Percentiles rank a stretch among this genome's conserved stretches.
phyloP scores from a whole-genome alignment of 2,888 invertebrate genomes.

The Drosophila robusta region DNA sequence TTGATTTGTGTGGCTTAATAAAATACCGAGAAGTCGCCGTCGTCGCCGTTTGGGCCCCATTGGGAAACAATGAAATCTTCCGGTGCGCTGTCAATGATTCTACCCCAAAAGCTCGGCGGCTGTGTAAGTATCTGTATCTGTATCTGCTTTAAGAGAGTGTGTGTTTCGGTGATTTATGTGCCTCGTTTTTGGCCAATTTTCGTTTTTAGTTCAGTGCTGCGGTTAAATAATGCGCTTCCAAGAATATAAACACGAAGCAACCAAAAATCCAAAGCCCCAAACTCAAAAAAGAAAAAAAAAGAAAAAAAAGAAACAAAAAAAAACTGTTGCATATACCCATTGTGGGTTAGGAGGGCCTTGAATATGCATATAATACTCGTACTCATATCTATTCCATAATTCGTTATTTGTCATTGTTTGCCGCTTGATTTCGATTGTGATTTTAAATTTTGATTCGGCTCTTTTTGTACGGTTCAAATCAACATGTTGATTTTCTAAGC shows the following conservation, averaged over 20 bases:
- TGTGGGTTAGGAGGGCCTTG: conserved; percentile 58
- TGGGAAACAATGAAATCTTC: conserved; percentile 81
- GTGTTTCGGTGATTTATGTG: conserved; percentile 72
- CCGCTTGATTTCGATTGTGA: conserved; percentile 50
- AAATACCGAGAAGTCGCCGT: conserved; percentile 76
- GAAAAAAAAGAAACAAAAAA: conserved; percentile 25
- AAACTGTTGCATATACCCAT: conserved; percentile 61
- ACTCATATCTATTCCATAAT: conserved; percentile 66
- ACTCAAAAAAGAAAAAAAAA: conserved; percentile 23
- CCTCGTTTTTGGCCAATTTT: conserved; percentile 81
- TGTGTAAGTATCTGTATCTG: conserved; percentile 23
- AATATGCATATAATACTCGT: conserved; percentile 69
- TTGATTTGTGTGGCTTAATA: conserved; percentile 82
- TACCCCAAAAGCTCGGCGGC: conserved; percentile 56
- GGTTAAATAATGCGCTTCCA: conserved; percentile 79
- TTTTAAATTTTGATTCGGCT: conserved; percentile 30
- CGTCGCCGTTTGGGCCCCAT: conserved; percentile 62
- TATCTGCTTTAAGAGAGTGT: conserved; percentile 35
- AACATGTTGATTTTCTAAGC: conserved; percentile 80
- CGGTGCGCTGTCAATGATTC: conserved; percentile 80
- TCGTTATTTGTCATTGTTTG: conserved; percentile 72
- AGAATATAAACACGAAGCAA: conserved; percentile 62
- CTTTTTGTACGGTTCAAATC: conserved; percentile 36
- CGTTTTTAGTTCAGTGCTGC: conserved; percentile 74
- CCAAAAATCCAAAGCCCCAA: conserved; percentile 20